A percentile compares a stretch with the other conserved stretches of the same genome.
These are phyloP conservation scores for Parazoanthus swiftii DNA, from an alignment of 92 coral and sea anemone species.

Conservation along the genomic window DNA sequence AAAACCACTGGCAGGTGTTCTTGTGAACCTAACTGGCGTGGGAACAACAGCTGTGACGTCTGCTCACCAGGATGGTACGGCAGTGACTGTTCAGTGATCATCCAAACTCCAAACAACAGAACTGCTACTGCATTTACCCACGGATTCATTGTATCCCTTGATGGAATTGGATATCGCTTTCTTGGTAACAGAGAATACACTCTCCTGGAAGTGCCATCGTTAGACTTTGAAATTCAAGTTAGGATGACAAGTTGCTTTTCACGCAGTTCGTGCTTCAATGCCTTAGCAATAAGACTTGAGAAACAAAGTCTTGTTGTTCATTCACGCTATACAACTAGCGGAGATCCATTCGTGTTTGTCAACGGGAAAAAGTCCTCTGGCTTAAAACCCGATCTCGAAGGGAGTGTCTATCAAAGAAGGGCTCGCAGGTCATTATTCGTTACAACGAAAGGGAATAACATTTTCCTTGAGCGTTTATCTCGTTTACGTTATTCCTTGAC, in stretches of 20 bases:
- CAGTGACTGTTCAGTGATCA: constrained; percentile 56
- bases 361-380: constrained; percentile 35
- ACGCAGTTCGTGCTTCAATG: constrained; percentile 59
- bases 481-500: constrained; percentile 40
- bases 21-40: constrained; percentile 71
- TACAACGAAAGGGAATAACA: background rate
- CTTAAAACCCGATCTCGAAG: constrained; percentile 34
- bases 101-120: constrained; percentile 34
- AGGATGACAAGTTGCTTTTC: constrained; percentile 54
- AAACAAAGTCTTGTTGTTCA: constrained; percentile 49
- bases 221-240: constrained; percentile 53
- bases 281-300: constrained; percentile 52
- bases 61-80: constrained; percentile 68
- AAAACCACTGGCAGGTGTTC: constrained; percentile 58
- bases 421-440: constrained; percentile 9
- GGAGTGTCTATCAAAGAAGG: background rate
- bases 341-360: constrained; percentile 47
- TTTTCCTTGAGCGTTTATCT: constrained; percentile 44
- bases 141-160: constrained; percentile 53
- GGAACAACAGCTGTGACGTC: constrained; percentile 49
- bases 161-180: constrained; percentile 56
- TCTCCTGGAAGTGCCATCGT: constrained; percentile 34
- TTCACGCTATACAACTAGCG: constrained; percentile 48
- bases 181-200: constrained; percentile 56
- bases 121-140: constrained; percentile 56